Conservation (phyloP, 1,140 invertebrate genomes). For the Listronotus oregonensis region DNA sequence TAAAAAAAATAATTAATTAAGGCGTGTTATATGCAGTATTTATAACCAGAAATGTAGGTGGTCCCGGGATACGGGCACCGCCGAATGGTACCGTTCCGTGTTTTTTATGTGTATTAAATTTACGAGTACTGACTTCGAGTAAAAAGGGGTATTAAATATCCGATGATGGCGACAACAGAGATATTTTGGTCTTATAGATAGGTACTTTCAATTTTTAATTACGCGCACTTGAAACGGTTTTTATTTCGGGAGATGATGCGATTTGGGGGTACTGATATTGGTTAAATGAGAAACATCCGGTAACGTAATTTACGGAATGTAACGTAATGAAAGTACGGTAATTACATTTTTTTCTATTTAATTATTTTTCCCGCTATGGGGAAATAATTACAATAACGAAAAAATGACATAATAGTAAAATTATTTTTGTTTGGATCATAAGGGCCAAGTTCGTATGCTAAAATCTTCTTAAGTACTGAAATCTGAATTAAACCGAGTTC, state of each 20-base stretch:
- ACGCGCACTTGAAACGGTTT: neutral
- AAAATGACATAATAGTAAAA: too few species aligned
- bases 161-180: neutral
- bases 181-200: neutral
- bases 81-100: slow-evolving; percentile 9
- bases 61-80: neutral
- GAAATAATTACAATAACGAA: too few species aligned
- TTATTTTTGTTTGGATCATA: too few species aligned
- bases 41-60: slow-evolving; percentile 1
- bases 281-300: neutral
- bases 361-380: too few species aligned
- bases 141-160: neutral
- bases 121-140: slow-evolving; percentile 6
- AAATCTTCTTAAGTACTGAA: too few species aligned
- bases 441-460: too few species aligned
- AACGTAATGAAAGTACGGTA: too few species aligned
- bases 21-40: too few species aligned
- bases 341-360: too few species aligned
- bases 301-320: too few species aligned
- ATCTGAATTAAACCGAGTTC: too few species aligned
- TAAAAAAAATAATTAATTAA: too few species aligned
- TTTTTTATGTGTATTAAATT: slow-evolving; percentile 1
- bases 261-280: neutral
- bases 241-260: neutral
- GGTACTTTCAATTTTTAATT: slow-evolving; percentile 19